Conservation (phyloP, 2,888 invertebrate species). For the Cerastis leucographa region DNA sequence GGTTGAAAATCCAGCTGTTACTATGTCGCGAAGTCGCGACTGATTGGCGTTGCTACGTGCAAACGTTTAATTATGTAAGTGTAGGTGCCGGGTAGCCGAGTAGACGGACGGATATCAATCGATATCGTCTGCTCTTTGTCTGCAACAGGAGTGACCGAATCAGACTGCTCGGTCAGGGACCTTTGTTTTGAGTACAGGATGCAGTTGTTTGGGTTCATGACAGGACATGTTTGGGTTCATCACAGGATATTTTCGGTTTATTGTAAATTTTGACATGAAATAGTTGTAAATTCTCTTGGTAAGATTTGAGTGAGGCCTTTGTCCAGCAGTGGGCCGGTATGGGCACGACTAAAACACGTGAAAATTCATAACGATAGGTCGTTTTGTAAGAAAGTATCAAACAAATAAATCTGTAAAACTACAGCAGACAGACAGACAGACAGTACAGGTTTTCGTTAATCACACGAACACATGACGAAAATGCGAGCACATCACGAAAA, state of each 20-base stretch:
- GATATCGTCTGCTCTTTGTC: slow-evolving; percentile 56
- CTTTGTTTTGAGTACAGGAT: slow-evolving; percentile 31
- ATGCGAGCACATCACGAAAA: too few relatives aligned
- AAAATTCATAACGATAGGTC: background rate
- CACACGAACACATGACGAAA: too few relatives aligned
- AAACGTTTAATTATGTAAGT: slow-evolving; percentile 47
- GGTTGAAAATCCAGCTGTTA: slow-evolving; percentile 2
- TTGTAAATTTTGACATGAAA: background rate
- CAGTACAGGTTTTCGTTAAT: background rate
- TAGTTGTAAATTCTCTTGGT: background rate
- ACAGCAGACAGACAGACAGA: too few relatives aligned
- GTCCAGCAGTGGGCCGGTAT: background rate
- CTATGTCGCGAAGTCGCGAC: slow-evolving; percentile 9
- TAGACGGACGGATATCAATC: slow-evolving; percentile 45
- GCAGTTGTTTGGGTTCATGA: background rate
- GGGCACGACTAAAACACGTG: background rate
- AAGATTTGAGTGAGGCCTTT: background rate
- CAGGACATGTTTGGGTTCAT: slow-evolving; percentile 3
- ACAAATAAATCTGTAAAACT: too few relatives aligned
- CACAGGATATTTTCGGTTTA: background rate
- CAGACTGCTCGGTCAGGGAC: slow-evolving; percentile 37
- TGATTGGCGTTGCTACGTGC: slow-evolving; percentile 18
- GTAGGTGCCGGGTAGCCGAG: background rate
- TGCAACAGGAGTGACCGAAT: slow-evolving; percentile 45
- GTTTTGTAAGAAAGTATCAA: background rate